Evolutionary conservation across 1,140 invertebrate genomes (phyloP).

Genomic region (Parapsyche elsis): DNA sequence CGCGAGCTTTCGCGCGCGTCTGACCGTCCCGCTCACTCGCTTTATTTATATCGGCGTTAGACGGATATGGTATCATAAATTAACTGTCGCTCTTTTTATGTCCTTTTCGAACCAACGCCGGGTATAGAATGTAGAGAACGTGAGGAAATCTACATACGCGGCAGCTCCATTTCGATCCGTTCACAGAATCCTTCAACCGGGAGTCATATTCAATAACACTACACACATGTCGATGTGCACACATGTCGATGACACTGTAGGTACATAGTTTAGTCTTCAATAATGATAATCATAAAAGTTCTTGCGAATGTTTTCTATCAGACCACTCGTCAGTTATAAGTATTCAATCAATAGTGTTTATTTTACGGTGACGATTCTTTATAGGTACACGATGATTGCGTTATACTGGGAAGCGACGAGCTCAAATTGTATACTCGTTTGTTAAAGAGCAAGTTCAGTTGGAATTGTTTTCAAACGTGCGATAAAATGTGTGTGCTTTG

Average conservation of each 20-base stretch:
- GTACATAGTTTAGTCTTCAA: too few relatives aligned
- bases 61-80: conserved; percentile 42
- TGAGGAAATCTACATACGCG: not conserved
- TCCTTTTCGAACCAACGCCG: not conserved
- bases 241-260: too few relatives aligned
- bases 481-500: not conserved
- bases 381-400: too few relatives aligned
- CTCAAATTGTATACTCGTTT: too few relatives aligned
- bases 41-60: conserved; percentile 28
- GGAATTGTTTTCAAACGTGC: not conserved
- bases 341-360: too few relatives aligned
- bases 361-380: too few relatives aligned
- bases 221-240: too few relatives aligned
- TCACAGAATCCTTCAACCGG: not conserved
- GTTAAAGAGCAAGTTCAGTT: not conserved
- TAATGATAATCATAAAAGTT: too few relatives aligned
- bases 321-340: too few relatives aligned
- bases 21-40: conserved; percentile 5
- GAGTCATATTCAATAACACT: too few relatives aligned
- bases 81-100: conserved; percentile 38
- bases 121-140: not conserved
- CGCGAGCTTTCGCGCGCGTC: not conserved
- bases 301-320: too few relatives aligned
- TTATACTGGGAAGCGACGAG: too few relatives aligned
- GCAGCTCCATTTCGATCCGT: not conserved